These are phyloP conservation scores for Eumerus sabulonum DNA, from an alignment of 2,888 invertebrate species.

Conservation along the genomic window DNA sequence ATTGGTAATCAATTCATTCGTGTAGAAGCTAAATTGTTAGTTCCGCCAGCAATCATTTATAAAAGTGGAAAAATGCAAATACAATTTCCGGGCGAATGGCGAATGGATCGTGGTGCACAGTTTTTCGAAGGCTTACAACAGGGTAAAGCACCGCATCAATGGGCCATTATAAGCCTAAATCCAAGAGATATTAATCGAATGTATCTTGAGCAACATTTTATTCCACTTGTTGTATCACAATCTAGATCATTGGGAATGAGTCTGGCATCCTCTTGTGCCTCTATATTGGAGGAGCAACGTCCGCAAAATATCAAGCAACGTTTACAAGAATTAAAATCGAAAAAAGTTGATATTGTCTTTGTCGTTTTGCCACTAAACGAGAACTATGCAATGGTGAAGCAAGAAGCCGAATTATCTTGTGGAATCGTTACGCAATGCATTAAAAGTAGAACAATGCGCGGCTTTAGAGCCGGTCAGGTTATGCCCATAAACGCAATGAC, in stretches of 20 bases:
- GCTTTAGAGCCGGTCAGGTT: neutral
- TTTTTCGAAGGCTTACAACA: too few species aligned
- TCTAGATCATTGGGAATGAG: constrained; percentile 69
- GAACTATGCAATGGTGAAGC: constrained; percentile 82
- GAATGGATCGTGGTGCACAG: constrained; percentile 11
- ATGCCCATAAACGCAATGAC: constrained; percentile 81
- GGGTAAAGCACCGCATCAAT: constrained; percentile 48
- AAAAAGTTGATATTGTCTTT: constrained; percentile 80
- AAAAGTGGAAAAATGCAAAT: constrained; percentile 17
- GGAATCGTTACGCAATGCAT: constrained; percentile 89
- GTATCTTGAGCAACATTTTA: constrained; percentile 42
- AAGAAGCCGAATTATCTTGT: constrained; percentile 83
- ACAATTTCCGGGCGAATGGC: constrained; percentile 74
- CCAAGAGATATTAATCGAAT: constrained; percentile 23
- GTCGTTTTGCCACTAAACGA: constrained; percentile 81
- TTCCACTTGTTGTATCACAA: neutral
- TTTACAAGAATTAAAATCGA: constrained; percentile 70
- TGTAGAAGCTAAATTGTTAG: constrained; percentile 88
- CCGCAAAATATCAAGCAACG: constrained; percentile 56
- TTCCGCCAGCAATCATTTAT: constrained; percentile 87
- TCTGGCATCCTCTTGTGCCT: constrained; percentile 55
- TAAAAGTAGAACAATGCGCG: constrained; percentile 80
- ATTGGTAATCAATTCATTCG: constrained; percentile 87
- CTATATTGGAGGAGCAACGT: too few species aligned
- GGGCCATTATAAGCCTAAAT: constrained; percentile 72